A percentile compares a stretch with the other conserved stretches of the same genome.
Conservation (phyloP, 2,797 vertebrate species). For the Threskiornis aethiopicus region DNA sequence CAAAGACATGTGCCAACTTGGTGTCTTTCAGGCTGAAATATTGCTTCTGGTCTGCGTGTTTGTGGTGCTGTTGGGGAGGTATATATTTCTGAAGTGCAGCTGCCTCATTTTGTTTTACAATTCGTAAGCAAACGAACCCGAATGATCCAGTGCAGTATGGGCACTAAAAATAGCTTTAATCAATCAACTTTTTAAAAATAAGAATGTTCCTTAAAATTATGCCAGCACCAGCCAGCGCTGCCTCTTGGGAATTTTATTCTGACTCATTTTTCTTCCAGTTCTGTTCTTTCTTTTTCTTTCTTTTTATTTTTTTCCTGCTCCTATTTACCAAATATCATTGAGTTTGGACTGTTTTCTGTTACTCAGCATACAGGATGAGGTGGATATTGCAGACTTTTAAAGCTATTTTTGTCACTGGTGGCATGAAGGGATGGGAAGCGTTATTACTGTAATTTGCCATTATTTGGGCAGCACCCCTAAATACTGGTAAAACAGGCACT, state of each 20-base stretch:
- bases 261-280: slow-evolving; percentile 17
- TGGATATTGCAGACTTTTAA: neutral
- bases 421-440: neutral
- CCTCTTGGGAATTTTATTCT: slow-evolving; percentile 11
- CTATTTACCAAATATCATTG: neutral
- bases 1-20: neutral
- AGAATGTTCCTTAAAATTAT: slow-evolving; percentile 15
- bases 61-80: neutral
- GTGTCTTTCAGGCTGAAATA: neutral
- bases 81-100: neutral
- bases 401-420: neutral
- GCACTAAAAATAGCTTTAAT: slow-evolving; percentile 44
- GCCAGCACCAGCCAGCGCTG: neutral
- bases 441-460: neutral
- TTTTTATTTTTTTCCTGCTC: neutral
- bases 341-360: neutral
- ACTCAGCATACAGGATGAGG: neutral
- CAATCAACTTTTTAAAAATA: slow-evolving; percentile 34
- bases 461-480: neutral
- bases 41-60: neutral
- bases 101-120: neutral
- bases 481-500: neutral
- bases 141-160: neutral
- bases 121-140: neutral
- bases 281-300: neutral